Base-by-base conservation (phyloP, 64 coral and sea anemone genomes). In the Acropora yongei region DNA sequence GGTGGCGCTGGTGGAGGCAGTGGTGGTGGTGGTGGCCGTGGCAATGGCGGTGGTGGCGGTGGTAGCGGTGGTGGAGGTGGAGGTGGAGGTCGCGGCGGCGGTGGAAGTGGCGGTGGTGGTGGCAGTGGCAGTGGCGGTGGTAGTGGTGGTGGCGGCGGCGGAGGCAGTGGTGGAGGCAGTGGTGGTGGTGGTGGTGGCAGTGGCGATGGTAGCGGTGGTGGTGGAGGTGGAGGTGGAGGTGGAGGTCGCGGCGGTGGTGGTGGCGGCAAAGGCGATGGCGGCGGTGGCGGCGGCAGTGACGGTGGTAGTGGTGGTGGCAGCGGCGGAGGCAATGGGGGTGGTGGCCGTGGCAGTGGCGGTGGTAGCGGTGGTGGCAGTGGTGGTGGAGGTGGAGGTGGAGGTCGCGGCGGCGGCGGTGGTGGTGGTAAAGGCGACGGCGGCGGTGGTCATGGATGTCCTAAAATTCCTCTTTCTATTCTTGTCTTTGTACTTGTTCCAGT, bases 401-500 rank as follows among this genome's bases (percentile, higher is more conserved):
- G 67, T 16, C 17, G 68, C 0, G 84, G 84, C 4, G 67, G 84
- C 30, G 84, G 68, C 0, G 47, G 84, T 1, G 44, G 47, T 53
- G 84, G 84, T 40, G 84, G 68, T 2, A 5, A 60, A 4, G 67
- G 84, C 11, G 44, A 44, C 18, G 82, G 82, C 12, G 45, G 84
- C 20, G 84, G 80, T 3, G 40, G 57, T 20, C 44, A 66, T 47
- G 63, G 63, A 72, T 49, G 61, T 71, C 84, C 49, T 6, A 66
- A 46, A 16, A 72, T 68, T 18, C 8, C 47, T 71, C 45, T 66
- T 71, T 87, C 84, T 45, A 69, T 87, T 67, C 14, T 71, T 69
- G 19, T 74, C 44, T 87, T 4, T 46, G 41, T 87, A 16, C 84
- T 87, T 19, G 43, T 87, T 44, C 84, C 84, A 47, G 41, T 72